These are phyloP conservation scores for Elephantulus edwardii DNA, from an alignment of 2,113 vertebrate genomes.

Conservation along the genomic window DNA sequence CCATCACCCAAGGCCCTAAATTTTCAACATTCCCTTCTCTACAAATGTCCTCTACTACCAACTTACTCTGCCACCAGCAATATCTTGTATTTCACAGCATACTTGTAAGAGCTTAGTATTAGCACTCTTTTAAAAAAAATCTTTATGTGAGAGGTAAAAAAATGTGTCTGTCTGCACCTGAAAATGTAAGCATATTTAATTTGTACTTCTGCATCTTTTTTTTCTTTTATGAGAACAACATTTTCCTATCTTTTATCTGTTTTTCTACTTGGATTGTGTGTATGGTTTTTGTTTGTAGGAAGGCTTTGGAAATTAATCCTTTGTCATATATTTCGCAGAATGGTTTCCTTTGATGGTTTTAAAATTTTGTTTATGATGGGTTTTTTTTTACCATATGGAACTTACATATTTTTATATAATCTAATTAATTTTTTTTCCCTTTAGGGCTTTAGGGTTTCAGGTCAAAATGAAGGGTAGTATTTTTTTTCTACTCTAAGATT, in stretches of 20 bases:
- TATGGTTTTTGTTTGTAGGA: background rate
- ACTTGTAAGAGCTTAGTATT: background rate
- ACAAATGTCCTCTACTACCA: background rate
- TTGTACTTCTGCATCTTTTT: background rate
- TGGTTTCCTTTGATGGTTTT: slow-evolving; percentile 10
- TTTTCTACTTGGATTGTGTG: slow-evolving; percentile 11
- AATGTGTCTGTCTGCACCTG: background rate
- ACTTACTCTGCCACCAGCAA: background rate
- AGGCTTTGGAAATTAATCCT: slow-evolving; percentile 37
- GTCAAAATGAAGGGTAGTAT: background rate
- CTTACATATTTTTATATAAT: slow-evolving; percentile 10
- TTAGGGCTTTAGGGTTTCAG: background rate
- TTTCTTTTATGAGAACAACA: background rate
- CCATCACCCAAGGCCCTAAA: background rate
- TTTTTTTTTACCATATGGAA: slow-evolving; percentile 14
- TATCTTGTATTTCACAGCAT: background rate
- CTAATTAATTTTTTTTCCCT: background rate
- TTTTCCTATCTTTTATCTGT: slow-evolving; percentile 30
- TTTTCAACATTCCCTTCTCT: background rate
- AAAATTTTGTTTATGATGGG: slow-evolving; percentile 4
- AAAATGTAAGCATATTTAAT: background rate
- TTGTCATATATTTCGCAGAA: slow-evolving; percentile 21
- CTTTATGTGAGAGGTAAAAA: background rate
- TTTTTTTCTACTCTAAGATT: slow-evolving; percentile 8
- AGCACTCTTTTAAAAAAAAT: background rate